Conservation (phyloP, 2,113 vertebrate species). For the Pluvialis apricaria region DNA sequence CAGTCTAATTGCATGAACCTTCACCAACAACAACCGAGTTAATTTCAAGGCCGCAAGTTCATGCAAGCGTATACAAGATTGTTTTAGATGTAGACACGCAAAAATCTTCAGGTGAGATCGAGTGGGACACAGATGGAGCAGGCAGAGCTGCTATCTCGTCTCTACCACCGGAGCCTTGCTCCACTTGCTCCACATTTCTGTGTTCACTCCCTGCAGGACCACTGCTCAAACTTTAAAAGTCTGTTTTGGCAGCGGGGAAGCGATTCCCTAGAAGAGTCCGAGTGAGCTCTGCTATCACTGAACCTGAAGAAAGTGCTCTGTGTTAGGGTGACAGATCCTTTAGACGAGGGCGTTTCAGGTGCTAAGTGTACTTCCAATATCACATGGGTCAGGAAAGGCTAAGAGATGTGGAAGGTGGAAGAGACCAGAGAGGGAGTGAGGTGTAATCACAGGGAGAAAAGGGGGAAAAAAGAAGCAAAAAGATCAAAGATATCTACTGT, state of each 20-base stretch:
- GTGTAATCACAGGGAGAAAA: background rate
- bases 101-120: background rate
- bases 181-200: too few species aligned
- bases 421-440: background rate
- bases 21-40: fast-evolving
- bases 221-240: background rate
- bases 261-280: background rate
- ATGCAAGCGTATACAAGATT: background rate
- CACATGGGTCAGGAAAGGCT: background rate
- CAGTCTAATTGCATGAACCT: background rate
- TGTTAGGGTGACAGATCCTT: background rate
- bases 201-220: background rate
- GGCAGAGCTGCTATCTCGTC: background rate
- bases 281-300: background rate
- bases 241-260: background rate
- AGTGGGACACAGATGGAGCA: background rate
- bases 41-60: background rate
- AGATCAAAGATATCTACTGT: background rate
- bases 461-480: background rate
- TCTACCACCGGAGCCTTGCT: background rate
- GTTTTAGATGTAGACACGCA: background rate
- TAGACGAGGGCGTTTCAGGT: background rate
- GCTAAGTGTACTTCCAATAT: background rate
- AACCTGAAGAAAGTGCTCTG: background rate
- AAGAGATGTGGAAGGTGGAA: background rate